Evolutionary conservation across 2,113 vertebrate species (phyloP).

Genomic region (Microtus richardsoni): DNA sequence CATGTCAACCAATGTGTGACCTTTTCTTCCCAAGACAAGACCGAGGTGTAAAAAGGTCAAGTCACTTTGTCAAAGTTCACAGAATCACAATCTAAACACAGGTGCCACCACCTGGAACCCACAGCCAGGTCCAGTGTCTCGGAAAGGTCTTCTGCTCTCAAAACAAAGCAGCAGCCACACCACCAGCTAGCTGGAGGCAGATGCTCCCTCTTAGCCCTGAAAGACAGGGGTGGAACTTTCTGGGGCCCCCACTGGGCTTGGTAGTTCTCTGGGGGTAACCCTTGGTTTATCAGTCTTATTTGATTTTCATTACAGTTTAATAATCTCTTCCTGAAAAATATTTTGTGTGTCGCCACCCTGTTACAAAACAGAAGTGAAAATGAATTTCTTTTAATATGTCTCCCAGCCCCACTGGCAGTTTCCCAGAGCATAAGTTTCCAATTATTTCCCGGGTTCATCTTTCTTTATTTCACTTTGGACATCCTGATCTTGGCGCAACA

Average conservation of each 20-base stretch:
- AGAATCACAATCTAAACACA: not conserved
- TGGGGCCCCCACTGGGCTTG: not conserved
- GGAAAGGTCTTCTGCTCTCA: not conserved
- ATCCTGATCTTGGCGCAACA: not conserved
- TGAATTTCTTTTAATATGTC: constrained; percentile 60
- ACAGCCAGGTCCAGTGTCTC: not conserved
- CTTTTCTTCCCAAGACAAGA: not conserved
- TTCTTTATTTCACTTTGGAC: not conserved
- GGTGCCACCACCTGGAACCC: not conserved
- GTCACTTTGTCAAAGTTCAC: not conserved
- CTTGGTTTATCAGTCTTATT: constrained; percentile 49
- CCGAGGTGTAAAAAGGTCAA: constrained; percentile 5
- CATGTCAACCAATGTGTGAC: not conserved
- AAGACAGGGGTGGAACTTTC: not conserved
- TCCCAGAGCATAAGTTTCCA: constrained; percentile 38
- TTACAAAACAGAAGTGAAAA: constrained; percentile 64
- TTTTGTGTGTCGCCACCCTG: constrained; percentile 56
- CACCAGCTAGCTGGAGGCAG: not conserved
- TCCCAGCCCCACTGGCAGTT: constrained; percentile 34
- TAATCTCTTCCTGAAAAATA: constrained; percentile 55
- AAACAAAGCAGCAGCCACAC: not conserved
- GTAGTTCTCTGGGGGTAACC: constrained; percentile 26
- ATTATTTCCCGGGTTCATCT: constrained; percentile 39
- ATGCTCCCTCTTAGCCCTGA: not conserved
- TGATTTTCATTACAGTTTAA: constrained; percentile 61